Evolutionary conservation across 1,140 invertebrate genomes (phyloP).

Genomic region (Aricia agestis): DNA sequence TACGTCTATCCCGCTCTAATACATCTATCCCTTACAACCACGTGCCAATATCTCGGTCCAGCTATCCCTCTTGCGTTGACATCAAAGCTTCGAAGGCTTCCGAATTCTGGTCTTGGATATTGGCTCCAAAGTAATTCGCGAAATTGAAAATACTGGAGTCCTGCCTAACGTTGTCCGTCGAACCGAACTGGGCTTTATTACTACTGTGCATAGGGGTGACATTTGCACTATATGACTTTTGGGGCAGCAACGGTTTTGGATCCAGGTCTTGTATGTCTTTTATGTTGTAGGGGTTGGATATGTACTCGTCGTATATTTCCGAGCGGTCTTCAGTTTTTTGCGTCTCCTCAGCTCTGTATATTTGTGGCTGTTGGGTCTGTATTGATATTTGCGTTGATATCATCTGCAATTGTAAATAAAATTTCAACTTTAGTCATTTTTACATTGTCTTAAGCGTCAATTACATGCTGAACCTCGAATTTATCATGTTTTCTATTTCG

Average conservation of each 20-base stretch:
- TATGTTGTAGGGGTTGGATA: constrained; percentile 75
- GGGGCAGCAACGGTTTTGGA: constrained; percentile 34
- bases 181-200: constrained; percentile 61
- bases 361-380: constrained; percentile 55
- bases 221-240: constrained; percentile 67
- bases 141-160: constrained; percentile 68
- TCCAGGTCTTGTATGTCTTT: constrained; percentile 46
- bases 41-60: constrained; percentile 43
- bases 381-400: constrained; percentile 78
- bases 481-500: no score
- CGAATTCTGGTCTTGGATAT: constrained; percentile 73
- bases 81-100: constrained; percentile 76
- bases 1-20: neutral
- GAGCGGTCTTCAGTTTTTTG: constrained; percentile 46
- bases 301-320: constrained; percentile 75
- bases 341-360: constrained; percentile 36
- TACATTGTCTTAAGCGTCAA: no score
- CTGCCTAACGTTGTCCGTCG: constrained; percentile 64
- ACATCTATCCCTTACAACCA: constrained; percentile 43
- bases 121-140: constrained; percentile 77
- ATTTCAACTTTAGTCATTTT: no score
- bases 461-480: no score
- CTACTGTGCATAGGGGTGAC: constrained; percentile 58
- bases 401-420: constrained; percentile 61
- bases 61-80: constrained; percentile 66